phyloP scores from a whole-genome alignment of 2,797 vertebrate species.

The Trachops cirrhosus region DNA sequence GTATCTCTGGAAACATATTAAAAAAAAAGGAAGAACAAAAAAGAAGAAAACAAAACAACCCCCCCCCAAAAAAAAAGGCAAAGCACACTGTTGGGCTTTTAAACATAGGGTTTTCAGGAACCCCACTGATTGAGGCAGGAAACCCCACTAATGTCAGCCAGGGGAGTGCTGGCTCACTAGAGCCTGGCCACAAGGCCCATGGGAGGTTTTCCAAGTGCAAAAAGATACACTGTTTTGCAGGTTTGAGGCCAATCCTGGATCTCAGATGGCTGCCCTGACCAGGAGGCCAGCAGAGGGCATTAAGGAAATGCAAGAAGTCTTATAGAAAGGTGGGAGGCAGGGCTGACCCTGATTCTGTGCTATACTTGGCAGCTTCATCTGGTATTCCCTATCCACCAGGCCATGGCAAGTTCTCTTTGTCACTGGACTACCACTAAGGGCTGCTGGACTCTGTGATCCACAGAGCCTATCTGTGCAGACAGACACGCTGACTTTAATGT shows the following conservation, averaged over 20 bases:
- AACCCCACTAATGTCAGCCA: slow-evolving; percentile 73
- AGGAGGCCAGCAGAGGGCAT: neutral
- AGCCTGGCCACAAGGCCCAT: slow-evolving; percentile 73
- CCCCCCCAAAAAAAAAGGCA: neutral
- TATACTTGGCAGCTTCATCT: neutral
- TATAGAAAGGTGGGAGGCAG: neutral
- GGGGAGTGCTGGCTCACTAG: slow-evolving; percentile 62
- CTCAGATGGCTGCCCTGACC: slow-evolving; percentile 41
- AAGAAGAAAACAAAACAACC: neutral
- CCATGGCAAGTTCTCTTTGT: neutral
- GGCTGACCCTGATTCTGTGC: neutral
- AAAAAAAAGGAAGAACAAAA: neutral
- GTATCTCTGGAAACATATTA: slow-evolving; percentile 61
- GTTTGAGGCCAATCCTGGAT: slow-evolving; percentile 80
- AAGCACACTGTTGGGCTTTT: slow-evolving; percentile 65
- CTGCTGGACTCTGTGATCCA: neutral
- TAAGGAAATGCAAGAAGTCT: neutral
- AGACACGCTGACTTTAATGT: neutral
- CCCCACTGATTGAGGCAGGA: slow-evolving; percentile 68
- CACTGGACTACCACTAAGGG: neutral
- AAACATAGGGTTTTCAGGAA: slow-evolving; percentile 45
- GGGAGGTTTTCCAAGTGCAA: slow-evolving; percentile 81
- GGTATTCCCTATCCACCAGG: neutral
- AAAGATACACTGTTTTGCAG: slow-evolving; percentile 87
- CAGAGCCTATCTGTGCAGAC: neutral